phyloP scores from a whole-genome alignment of 2,113 vertebrate genomes.

The Pelmatolapia mariae region DNA sequence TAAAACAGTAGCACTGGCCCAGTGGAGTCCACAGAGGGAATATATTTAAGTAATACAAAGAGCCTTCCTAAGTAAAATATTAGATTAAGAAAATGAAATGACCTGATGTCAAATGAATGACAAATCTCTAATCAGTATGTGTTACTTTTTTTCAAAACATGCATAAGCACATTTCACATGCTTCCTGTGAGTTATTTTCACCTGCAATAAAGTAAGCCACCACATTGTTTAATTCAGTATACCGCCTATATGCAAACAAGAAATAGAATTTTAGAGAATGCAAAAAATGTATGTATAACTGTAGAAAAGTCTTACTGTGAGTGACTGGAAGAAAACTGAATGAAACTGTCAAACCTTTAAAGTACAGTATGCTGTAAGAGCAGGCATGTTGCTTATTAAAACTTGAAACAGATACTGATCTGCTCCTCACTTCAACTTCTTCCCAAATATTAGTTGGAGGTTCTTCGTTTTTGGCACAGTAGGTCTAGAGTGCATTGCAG shows the following conservation, averaged over 20 bases:
- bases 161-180: not conserved
- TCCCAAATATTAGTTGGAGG: not conserved
- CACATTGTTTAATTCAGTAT: not conserved
- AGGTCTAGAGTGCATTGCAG: not conserved
- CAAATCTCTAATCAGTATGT: not conserved
- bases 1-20: not conserved
- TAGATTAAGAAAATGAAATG: not conserved
- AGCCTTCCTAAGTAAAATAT: not conserved
- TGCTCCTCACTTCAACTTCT: not conserved
- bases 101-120: not conserved
- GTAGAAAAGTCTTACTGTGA: not conserved
- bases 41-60: not conserved
- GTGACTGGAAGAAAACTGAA: not conserved
- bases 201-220: not conserved
- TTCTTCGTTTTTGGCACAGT: not conserved
- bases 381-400: not conserved
- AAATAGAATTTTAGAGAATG: not conserved
- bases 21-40: not conserved
- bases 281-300: not conserved
- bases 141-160: not conserved
- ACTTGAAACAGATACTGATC: fast-evolving
- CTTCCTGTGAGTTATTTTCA: not conserved
- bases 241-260: fast-evolving
- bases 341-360: not conserved
- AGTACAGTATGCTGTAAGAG: not conserved